Base-by-base conservation (phyloP, 2,888 invertebrate species). In the Phortica magna region DNA sequence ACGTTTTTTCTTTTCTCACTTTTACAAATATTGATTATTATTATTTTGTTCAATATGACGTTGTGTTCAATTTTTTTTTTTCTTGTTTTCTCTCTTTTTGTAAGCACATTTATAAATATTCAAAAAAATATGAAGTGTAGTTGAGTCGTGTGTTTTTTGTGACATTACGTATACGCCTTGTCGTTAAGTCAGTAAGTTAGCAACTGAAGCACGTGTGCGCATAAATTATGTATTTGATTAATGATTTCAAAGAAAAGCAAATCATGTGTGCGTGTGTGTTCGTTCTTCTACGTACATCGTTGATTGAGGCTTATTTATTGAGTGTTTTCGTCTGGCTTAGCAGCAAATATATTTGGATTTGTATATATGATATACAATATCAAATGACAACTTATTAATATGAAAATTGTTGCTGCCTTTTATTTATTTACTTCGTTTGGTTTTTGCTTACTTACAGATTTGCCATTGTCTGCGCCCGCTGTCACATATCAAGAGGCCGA, bases 401-500 rank as follows among this genome's bases (percentile, higher is more conserved):
- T 10, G 73, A 53, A 77, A 31, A 31, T 31, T 64, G n/a, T 42
- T 73, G 79, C 74, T 64, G 43, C n/a, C n/a, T n/a, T n/a, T n/a
- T n/a, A n/a, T n/a, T n/a, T n/a, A n/a, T n/a, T n/a, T n/a, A n/a
- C n/a, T n/a, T n/a, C n/a, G n/a, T n/a, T n/a, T n/a, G n/a, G n/a
- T 67, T 70, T 74, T 72, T 73, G 53, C 72, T 22, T 73, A n/a
- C 10, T 83, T 84, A 0, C 82, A 90, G 91, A 92, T 81, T 82
- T 91, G 80, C 91, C 91, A 76, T 88, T 89, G 73, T 83, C 87
- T 73, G 80, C 83, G 73, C 79, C 83, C 67, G 70, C 68, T 74
- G 75, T 77, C 55, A 19, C 71, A 5, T 55, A 43, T 68, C 10
- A 17, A 68, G 43, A 42, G 19, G 9, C 42, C 7, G 17, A 43